phyloP scores from a whole-genome alignment of 2,113 vertebrate species.

The Myotis lucifugus region DNA sequence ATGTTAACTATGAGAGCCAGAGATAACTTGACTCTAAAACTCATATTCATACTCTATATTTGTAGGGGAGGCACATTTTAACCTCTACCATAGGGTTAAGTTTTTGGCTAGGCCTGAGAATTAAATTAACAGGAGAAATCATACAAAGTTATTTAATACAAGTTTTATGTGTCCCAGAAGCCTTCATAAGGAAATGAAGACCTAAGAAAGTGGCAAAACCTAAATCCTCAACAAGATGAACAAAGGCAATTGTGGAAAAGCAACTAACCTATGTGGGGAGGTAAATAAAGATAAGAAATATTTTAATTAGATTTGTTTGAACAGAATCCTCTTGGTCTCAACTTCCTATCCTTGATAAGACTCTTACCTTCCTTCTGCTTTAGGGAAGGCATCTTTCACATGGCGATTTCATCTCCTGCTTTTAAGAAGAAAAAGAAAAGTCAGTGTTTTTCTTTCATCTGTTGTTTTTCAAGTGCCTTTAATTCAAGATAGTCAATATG shows the following conservation, averaged over 20 bases:
- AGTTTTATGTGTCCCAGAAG: not conserved
- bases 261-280: not conserved
- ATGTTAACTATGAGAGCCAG: not conserved
- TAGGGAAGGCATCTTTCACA: not conserved
- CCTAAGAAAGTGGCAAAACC: not conserved
- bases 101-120: not conserved
- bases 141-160: not conserved
- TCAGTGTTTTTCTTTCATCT: not conserved
- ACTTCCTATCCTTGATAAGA: not conserved
- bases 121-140: not conserved
- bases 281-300: not conserved
- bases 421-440: not conserved
- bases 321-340: not conserved
- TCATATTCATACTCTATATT: not conserved
- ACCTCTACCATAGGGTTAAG: not conserved
- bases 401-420: not conserved
- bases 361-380: not conserved
- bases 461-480: not conserved
- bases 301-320: not conserved
- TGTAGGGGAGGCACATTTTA: not conserved
- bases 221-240: not conserved
- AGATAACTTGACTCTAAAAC: not conserved
- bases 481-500: not conserved
- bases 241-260: not conserved
- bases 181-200: not conserved